A percentile compares a stretch with the other conserved stretches of the same genome.
Conservation (phyloP, 2,113 vertebrate genomes). For the Coryphaenoides rupestris region DNA sequence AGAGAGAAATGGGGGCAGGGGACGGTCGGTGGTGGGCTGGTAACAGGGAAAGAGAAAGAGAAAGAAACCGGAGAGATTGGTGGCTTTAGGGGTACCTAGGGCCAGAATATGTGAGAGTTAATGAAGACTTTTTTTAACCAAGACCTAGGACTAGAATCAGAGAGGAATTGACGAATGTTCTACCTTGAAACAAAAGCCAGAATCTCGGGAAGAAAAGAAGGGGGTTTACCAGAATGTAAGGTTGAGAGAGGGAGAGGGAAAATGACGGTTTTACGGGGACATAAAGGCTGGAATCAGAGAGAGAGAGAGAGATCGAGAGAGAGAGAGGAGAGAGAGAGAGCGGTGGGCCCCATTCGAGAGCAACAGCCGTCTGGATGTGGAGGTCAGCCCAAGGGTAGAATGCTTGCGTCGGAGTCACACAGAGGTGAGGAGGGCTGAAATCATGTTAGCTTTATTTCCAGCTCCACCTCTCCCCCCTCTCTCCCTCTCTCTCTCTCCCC, state of each 20-base stretch:
- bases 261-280: too few species aligned
- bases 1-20: too few species aligned
- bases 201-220: too few species aligned
- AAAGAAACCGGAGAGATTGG: not conserved
- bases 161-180: too few species aligned
- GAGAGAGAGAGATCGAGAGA: not conserved
- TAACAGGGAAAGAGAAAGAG: not conserved
- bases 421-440: constrained; percentile 78
- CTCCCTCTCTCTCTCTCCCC: constrained; percentile 22
- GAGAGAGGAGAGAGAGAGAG: not conserved
- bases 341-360: constrained; percentile 59
- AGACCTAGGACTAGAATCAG: too few species aligned
- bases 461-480: constrained; percentile 24
- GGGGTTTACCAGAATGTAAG: too few species aligned
- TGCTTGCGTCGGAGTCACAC: constrained; percentile 75
- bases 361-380: constrained; percentile 71
- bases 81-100: too few species aligned
- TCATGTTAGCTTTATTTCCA: constrained; percentile 72
- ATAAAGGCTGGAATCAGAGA: not conserved
- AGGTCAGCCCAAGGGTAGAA: constrained; percentile 79
- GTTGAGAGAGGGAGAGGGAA: not conserved
- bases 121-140: too few species aligned
- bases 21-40: too few species aligned
- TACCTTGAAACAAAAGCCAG: too few species aligned
- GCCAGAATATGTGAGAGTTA: too few species aligned